Evolutionary conservation across 2,113 vertebrate genomes (phyloP).

Genomic region (Polypterus bichir): DNA sequence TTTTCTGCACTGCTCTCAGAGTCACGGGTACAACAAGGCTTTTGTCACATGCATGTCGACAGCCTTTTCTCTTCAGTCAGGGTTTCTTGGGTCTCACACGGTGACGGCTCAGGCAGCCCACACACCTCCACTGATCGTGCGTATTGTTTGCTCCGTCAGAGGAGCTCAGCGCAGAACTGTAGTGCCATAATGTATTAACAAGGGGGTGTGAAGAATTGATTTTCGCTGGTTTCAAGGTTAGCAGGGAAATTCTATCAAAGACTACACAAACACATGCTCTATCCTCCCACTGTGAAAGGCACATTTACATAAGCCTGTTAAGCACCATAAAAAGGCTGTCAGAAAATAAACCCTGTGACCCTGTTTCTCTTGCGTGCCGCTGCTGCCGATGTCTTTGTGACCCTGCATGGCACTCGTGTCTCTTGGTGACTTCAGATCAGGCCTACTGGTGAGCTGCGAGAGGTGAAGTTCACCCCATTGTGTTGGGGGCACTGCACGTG

Average conservation of each 20-base stretch:
- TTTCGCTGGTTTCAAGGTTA: constrained; percentile 42
- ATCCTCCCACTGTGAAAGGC: constrained; percentile 38
- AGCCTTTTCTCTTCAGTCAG: too few relatives aligned
- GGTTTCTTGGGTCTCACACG: too few relatives aligned
- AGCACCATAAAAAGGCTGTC: constrained; percentile 37
- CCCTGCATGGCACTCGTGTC: constrained; percentile 18
- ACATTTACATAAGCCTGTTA: constrained; percentile 60
- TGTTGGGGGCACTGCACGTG: too few relatives aligned
- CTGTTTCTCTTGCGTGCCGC: constrained; percentile 10
- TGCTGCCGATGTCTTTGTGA: constrained; percentile 23
- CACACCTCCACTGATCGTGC: too few relatives aligned
- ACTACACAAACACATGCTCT: constrained; percentile 38
- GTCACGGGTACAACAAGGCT: too few relatives aligned
- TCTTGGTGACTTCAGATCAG: not conserved
- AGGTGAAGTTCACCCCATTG: too few relatives aligned
- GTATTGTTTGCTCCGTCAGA: too few relatives aligned
- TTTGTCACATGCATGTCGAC: too few relatives aligned
- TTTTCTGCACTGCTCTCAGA: too few relatives aligned
- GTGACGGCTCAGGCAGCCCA: too few relatives aligned
- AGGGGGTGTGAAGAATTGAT: constrained; percentile 46
- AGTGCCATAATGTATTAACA: constrained; percentile 28
- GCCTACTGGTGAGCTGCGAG: too few relatives aligned
- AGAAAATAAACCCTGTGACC: constrained; percentile 26
- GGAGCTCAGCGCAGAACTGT: too few relatives aligned
- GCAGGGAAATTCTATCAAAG: constrained; percentile 40